phyloP scores from a whole-genome alignment of 2,888 invertebrate genomes.

The Campopleginae sp. region DNA sequence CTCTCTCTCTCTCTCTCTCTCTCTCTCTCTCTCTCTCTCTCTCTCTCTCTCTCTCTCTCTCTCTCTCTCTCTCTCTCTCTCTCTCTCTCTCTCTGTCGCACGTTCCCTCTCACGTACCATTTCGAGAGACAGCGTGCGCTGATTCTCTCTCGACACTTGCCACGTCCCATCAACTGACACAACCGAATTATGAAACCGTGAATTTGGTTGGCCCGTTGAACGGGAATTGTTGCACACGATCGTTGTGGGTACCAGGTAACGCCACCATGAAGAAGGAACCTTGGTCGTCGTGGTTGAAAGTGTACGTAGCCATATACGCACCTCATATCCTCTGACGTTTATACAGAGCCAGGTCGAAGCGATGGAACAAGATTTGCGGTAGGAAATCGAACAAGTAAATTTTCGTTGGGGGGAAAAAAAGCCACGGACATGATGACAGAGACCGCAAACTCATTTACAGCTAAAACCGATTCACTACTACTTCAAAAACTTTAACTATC shows the following conservation, averaged over 20 bases:
- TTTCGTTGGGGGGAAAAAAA: neutral
- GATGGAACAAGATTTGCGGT: neutral
- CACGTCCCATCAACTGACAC: slow-evolving; percentile 76
- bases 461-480: neutral
- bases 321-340: slow-evolving; percentile 70
- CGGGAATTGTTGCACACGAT: slow-evolving; percentile 41
- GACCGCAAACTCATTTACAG: neutral
- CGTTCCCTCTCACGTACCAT: slow-evolving; percentile 44
- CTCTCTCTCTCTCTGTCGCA: slow-evolving; percentile 67
- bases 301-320: slow-evolving; percentile 67
- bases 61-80: slow-evolving; percentile 50
- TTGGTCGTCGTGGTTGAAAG: neutral
- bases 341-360: neutral
- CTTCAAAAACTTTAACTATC: neutral
- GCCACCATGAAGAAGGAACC: slow-evolving; percentile 13
- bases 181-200: slow-evolving; percentile 80
- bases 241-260: slow-evolving; percentile 6
- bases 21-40: neutral
- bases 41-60: neutral
- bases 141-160: slow-evolving; percentile 67
- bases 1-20: neutral
- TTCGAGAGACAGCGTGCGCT: slow-evolving; percentile 30
- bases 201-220: slow-evolving; percentile 69
- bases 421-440: neutral
- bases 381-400: neutral